Evolutionary conservation across 1,140 invertebrate species (phyloP).

Genomic region (Littorina saxatilis): DNA sequence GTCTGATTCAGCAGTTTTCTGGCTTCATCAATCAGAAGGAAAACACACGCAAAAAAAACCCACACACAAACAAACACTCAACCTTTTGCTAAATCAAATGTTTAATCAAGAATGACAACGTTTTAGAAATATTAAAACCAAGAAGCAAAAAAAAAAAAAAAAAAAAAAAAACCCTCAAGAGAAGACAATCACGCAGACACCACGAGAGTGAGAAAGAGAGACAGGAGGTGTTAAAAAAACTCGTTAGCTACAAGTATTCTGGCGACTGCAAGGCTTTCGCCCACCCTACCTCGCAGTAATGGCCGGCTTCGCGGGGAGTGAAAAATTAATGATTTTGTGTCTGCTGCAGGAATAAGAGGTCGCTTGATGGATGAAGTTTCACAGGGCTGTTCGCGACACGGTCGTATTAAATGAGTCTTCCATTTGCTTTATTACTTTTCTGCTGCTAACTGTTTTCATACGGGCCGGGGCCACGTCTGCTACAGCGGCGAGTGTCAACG

Average conservation of each 20-base stretch:
- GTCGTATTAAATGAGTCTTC: slow-evolving; percentile 35
- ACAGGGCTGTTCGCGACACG: slow-evolving; percentile 31
- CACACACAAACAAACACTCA: neutral
- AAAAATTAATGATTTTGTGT: slow-evolving; percentile 48
- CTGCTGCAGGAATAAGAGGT: slow-evolving; percentile 33
- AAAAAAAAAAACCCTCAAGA: neutral
- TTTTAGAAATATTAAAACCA: too few relatives aligned
- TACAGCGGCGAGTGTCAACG: slow-evolving; percentile 14
- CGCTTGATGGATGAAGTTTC: slow-evolving; percentile 36
- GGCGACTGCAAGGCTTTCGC: neutral
- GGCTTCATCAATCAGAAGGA: too few relatives aligned
- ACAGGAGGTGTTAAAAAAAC: neutral
- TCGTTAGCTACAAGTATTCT: neutral
- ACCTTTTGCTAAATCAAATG: neutral
- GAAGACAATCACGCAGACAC: too few relatives aligned
- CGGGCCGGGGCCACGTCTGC: neutral
- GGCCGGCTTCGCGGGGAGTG: neutral
- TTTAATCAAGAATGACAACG: neutral
- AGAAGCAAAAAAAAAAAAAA: neutral
- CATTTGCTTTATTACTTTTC: slow-evolving; percentile 48
- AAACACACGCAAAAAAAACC: too few relatives aligned
- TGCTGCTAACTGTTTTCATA: slow-evolving; percentile 43
- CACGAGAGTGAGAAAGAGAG: neutral
- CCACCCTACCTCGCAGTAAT: neutral
- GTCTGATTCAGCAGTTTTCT: too few relatives aligned